Base-by-base conservation (phyloP, 1,140 invertebrate species). In the Oncopodura yosiiana region DNA sequence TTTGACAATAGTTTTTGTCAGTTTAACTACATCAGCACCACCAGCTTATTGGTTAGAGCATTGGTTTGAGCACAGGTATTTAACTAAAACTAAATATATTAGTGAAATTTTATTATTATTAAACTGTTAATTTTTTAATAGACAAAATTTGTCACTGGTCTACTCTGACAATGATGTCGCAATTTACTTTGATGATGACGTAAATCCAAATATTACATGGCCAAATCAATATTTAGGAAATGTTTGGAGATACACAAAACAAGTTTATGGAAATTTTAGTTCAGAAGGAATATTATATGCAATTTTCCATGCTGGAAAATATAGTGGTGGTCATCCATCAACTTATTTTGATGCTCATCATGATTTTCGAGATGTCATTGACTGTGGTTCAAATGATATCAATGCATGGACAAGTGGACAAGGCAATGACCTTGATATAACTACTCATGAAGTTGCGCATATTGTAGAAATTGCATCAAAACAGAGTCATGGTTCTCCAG, bases 401-500 rank as follows among this genome's bases (percentile, higher is more conserved):
- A 18, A 55, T 30, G 55, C 49, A 1, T 61, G 58, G 58, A 34
- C 14, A 12, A 24, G 29, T n/a, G 49, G 56, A 19, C 16, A 58
- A 48, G 49, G 50, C 21, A 53, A 53, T 29, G 44, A 58, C 19
- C 32, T 64, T 18, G 58, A 64, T 34, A 16, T 56, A 6, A 23
- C 39, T 2, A 58, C 58, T 27, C 58, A 64, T 32, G 62, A 61
- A 58, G 45, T 64, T 16, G 50, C 53, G 26, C 62, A 61, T 21
- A 41, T 64, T 38, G 62, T 64, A 16, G 62, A 64, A 50, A 18
- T 21, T 14, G 42, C 51, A 3, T 49, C 55, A 2, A 51, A 58
- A 19, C 48, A 44, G 1, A 29, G 49, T 11, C 52, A 53, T 19
- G 54, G 53, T 19, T 60, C 62, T 2, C 62, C 62, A 23, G 42